A percentile compares a stretch with the other conserved stretches of the same genome.
These are phyloP conservation scores for Agrochola litura DNA, from an alignment of 2,888 invertebrate species.

Conservation along the genomic window DNA sequence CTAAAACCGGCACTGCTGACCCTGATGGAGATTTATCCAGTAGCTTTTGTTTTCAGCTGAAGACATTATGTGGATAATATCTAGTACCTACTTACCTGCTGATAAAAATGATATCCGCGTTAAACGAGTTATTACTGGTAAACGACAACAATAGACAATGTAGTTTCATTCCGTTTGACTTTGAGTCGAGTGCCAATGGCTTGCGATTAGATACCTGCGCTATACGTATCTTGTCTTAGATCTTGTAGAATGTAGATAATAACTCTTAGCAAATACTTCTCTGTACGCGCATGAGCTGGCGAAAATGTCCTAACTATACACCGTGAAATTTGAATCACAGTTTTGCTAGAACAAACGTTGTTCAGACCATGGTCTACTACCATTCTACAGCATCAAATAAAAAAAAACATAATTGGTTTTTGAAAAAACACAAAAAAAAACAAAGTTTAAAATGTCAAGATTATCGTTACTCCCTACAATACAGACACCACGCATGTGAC, in stretches of 20 bases:
- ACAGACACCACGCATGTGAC: too few relatives aligned
- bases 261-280: slow-evolving; percentile 18
- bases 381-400: too few relatives aligned
- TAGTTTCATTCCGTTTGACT: slow-evolving; percentile 1
- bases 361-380: too few relatives aligned
- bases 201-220: slow-evolving; percentile 20
- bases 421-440: too few relatives aligned
- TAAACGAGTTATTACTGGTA: slow-evolving; percentile 20
- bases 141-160: slow-evolving; percentile 11
- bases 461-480: too few relatives aligned
- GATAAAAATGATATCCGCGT: slow-evolving; percentile 23
- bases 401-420: too few relatives aligned
- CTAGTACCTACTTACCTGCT: neutral
- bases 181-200: slow-evolving; percentile 16
- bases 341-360: too few relatives aligned
- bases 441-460: too few relatives aligned
- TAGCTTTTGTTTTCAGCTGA: neutral
- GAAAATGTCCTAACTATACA: neutral
- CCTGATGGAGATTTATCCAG: neutral
- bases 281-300: neutral
- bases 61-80: neutral
- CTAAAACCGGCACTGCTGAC: too few relatives aligned
- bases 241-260: slow-evolving; percentile 29
- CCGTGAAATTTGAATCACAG: too few relatives aligned
- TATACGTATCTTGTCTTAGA: slow-evolving; percentile 23